Base-by-base conservation (phyloP, 2,888 invertebrate genomes). In the Caenorhabditis sinica region DNA sequence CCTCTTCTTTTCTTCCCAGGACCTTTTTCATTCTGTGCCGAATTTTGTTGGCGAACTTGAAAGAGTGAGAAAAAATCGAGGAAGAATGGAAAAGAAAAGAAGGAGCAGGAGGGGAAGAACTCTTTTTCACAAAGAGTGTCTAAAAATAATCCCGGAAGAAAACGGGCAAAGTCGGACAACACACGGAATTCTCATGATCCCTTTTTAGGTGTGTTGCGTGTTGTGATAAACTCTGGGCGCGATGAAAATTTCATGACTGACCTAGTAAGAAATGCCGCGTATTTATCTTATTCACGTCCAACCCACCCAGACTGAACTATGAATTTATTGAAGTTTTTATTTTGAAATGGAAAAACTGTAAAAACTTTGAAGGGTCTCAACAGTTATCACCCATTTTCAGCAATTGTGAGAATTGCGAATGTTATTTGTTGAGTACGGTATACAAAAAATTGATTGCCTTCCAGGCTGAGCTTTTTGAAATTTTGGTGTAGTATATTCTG, bases 101-200 rank as follows among this genome's bases (percentile, higher is more conserved):
- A 61, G 49, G 53, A 36, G 36, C 11, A 40, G 13, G 30, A 30
- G 15, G 28, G 56, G 56, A 20, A 69, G 69, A 56, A 56, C 69
- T 36, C 28, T 13, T 69, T 69, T 69, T 40, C 25, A 56, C 65
- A n/a, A 17, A 20, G 20, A 23, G 56, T 56, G 75, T 61, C 68
- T 76, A 76, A 76, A 76, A 61, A 68, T 76, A 69, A 66, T 76
- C 58, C 66, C 66, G 65, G 65, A 75, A 75, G 53, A 36, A 56
- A 56, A 49, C 15, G 15, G 53, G 25, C 23, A 45, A 63, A 63
- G 36, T 43, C 17, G 3, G 51, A 17, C 20, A 60, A 60, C 72
- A 11, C 28, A n/a, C n/a, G n/a, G n/a, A n/a, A n/a, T 30, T 71
- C 30, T 56, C 56, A 53, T 51, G 49, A 36, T 40, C 23, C 49